phyloP scores from a whole-genome alignment of 2,888 invertebrate genomes.

The Lasioglossum lativentre region DNA sequence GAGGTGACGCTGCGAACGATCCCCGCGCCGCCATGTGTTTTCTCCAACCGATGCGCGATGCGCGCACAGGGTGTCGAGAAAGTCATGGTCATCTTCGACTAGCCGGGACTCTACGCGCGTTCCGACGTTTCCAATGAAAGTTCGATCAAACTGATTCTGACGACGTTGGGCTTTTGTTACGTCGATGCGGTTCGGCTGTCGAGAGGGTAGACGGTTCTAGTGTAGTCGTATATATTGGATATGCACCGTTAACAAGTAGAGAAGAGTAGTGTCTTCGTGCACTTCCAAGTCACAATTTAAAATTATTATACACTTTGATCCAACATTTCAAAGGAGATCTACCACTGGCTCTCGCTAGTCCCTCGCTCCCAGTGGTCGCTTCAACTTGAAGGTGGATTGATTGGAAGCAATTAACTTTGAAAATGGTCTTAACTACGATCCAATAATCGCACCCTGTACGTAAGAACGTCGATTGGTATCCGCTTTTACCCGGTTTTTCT shows the following conservation, averaged over 20 bases:
- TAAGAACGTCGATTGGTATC: background rate
- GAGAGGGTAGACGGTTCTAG: background rate
- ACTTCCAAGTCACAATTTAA: no score
- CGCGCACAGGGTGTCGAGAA: constrained; percentile 6
- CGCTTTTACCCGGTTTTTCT: background rate
- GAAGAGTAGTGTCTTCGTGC: background rate
- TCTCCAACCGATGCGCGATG: constrained; percentile 30
- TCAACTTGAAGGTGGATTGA: no score
- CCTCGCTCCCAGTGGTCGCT: no score
- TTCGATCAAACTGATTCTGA: background rate
- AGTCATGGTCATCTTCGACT: background rate
- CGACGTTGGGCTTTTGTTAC: background rate
- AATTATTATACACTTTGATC: no score
- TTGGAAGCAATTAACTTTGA: no score
- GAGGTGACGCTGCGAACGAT: constrained; percentile 52
- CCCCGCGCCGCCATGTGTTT: constrained; percentile 34
- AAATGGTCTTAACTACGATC: background rate
- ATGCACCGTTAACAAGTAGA: background rate
- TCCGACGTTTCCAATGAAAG: background rate
- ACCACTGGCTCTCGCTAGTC: no score
- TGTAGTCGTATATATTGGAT: background rate
- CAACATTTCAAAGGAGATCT: no score
- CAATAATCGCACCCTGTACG: background rate
- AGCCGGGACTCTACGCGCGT: background rate
- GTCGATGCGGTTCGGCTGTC: background rate